phyloP scores from a whole-genome alignment of 2,113 vertebrate species.

The Crotalus horridus region DNA sequence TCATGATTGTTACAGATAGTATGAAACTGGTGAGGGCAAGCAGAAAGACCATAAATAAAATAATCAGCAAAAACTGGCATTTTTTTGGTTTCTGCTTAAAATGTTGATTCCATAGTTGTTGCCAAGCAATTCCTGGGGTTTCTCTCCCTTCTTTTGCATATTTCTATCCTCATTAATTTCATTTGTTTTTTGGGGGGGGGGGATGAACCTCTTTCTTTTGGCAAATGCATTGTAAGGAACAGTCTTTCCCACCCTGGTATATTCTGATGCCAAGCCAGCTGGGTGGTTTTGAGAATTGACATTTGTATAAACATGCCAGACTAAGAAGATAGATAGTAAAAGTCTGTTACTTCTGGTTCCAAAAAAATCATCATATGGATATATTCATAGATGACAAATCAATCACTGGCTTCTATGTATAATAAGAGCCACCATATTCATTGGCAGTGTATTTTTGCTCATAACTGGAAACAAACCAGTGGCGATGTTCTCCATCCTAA shows the following conservation, averaged over 20 bases:
- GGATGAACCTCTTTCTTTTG: not conserved
- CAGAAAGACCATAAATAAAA: not conserved
- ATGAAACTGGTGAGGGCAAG: not conserved
- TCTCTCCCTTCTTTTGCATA: not conserved
- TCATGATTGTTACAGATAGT: not conserved
- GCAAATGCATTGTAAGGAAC: not conserved
- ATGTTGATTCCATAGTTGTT: not conserved
- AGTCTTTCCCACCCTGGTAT: not conserved
- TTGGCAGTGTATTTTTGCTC: not conserved
- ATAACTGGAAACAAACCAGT: not conserved
- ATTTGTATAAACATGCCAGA: not conserved
- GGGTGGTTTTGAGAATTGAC: not conserved
- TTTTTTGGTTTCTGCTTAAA: not conserved
- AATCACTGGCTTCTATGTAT: not conserved
- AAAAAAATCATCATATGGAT: not conserved
- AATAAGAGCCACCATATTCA: not conserved
- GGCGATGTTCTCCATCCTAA: not conserved
- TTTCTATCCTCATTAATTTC: not conserved
- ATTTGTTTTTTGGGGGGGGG: not conserved
- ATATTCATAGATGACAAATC: not conserved
- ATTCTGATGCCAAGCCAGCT: not conserved
- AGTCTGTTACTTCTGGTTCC: not conserved
- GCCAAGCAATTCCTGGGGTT: not conserved
- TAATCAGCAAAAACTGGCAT: not conserved
- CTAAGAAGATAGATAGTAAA: not conserved